phyloP scores from a whole-genome alignment of 2,888 invertebrate genomes.

The Hyposoter didymator region DNA sequence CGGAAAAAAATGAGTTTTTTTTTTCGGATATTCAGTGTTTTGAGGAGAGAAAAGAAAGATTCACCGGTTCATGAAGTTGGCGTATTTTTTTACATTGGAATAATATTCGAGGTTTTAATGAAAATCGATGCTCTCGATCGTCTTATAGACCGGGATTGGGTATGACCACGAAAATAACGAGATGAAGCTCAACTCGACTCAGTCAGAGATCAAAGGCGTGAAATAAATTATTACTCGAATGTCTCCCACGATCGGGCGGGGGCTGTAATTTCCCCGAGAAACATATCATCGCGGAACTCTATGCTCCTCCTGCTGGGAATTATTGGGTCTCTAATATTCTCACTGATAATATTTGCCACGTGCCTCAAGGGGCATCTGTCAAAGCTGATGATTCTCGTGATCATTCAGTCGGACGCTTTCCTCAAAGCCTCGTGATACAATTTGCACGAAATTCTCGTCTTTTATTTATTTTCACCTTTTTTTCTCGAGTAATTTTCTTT shows the following conservation, averaged over 20 bases:
- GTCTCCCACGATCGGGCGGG: constrained; percentile 40
- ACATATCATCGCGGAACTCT: neutral
- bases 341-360: constrained; percentile 37
- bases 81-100: neutral
- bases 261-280: constrained; percentile 14
- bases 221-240: constrained; percentile 65
- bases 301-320: constrained; percentile 11
- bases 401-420: constrained; percentile 56
- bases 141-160: neutral
- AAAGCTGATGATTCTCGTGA: constrained; percentile 53
- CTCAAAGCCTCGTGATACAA: constrained; percentile 50
- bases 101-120: neutral
- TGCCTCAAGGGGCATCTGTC: constrained; percentile 36
- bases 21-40: neutral
- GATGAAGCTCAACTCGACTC: constrained; percentile 37
- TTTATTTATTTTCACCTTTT: neutral
- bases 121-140: neutral
- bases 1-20: neutral
- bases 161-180: neutral
- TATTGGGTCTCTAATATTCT: constrained; percentile 43
- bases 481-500: neutral
- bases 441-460: constrained; percentile 53
- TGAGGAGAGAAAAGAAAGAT: neutral
- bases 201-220: constrained; percentile 61
- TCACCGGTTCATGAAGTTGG: neutral